Percentiles rank a stretch among this genome's conserved stretches.
phyloP scores from a whole-genome alignment of 2,797 vertebrate species.

The Malurus splendens region DNA sequence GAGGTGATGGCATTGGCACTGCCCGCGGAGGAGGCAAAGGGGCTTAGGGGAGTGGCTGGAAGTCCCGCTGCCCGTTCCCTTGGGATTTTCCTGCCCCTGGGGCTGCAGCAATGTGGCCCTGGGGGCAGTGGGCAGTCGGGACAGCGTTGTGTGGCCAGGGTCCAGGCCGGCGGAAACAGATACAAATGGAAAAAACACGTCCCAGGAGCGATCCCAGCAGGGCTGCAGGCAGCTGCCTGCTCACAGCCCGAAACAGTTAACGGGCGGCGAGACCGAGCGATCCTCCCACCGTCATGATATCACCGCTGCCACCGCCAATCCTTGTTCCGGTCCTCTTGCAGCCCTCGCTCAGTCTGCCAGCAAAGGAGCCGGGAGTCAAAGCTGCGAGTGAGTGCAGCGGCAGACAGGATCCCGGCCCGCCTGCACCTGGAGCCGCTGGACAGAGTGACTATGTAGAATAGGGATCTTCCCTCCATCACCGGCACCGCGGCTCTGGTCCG shows the following conservation, averaged over 20 bases:
- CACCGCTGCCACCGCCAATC: conserved; percentile 35
- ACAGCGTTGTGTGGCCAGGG: background rate
- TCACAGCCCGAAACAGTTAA: conserved; percentile 41
- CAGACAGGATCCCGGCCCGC: rapidly evolving
- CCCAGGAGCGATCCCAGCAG: background rate
- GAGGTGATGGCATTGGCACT: background rate
- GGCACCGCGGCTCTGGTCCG: rapidly evolving
- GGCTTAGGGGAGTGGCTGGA: background rate
- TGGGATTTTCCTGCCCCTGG: rapidly evolving
- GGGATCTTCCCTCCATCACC: rapidly evolving
- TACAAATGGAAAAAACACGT: rapidly evolving
- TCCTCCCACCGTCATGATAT: conserved; percentile 53
- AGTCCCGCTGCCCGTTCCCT: rapidly evolving
- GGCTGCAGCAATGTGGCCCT: background rate
- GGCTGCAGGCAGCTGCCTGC: background rate
- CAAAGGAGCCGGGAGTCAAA: background rate
- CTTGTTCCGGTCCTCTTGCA: background rate
- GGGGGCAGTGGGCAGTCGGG: rapidly evolving
- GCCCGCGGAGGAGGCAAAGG: background rate
- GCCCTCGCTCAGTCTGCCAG: background rate
- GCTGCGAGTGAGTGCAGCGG: background rate
- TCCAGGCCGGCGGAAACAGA: rapidly evolving
- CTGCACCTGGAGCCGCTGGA: rapidly evolving
- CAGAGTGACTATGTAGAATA: background rate
- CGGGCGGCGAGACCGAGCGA: background rate